Percentiles rank a stretch among this genome's conserved stretches.
These are phyloP conservation scores for Oostethus manadensis DNA, from an alignment of 2,113 vertebrate species.

Conservation along the genomic window DNA sequence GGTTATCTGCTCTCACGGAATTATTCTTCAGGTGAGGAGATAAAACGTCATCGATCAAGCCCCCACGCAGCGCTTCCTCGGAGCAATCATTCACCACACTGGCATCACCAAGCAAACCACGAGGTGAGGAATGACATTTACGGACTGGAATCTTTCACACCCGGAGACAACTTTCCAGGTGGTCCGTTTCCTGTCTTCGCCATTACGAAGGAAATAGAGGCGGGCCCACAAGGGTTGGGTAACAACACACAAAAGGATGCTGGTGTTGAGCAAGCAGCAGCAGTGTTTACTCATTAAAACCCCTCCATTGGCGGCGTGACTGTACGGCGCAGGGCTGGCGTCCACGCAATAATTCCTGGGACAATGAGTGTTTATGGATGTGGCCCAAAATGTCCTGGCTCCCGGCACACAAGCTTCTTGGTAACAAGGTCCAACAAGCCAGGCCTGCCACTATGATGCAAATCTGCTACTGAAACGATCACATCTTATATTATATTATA, in stretches of 20 bases:
- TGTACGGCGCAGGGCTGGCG: no score
- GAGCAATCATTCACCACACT: slow-evolving; percentile 26
- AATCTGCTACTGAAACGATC: neutral
- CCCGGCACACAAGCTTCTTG: neutral
- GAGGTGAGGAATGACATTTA: neutral
- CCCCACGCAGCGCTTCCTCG: neutral
- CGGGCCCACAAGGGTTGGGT: no score
- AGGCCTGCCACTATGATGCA: neutral
- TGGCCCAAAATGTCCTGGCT: neutral
- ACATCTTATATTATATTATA: no score
- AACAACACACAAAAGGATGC: no score
- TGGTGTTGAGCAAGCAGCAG: no score
- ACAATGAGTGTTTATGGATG: neutral
- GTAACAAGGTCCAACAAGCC: neutral
- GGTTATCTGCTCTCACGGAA: slow-evolving; percentile 30
- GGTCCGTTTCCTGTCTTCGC: no score
- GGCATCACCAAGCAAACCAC: slow-evolving; percentile 21
- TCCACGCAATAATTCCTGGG: no score
- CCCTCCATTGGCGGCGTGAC: no score
- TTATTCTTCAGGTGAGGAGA: slow-evolving; percentile 12
- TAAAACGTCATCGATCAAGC: slow-evolving; percentile 2
- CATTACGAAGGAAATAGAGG: no score
- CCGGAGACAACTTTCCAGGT: no score
- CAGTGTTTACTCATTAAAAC: no score
- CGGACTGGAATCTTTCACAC: neutral